phyloP scores from a whole-genome alignment of 2,113 vertebrate species.

The Lota lota region DNA sequence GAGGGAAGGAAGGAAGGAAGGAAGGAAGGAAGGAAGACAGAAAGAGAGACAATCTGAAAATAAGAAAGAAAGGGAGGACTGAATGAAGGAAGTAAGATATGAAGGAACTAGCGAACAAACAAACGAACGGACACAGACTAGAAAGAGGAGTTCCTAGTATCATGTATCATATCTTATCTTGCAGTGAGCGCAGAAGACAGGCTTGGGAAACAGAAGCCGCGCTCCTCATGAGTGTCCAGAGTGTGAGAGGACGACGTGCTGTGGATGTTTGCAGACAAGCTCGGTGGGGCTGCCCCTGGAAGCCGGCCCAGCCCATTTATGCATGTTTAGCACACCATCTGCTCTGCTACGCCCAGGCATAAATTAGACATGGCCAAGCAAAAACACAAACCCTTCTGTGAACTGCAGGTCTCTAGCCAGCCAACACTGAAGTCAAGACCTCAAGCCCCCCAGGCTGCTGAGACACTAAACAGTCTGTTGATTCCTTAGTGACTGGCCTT shows the following conservation, averaged over 20 bases:
- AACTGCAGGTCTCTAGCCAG: constrained; percentile 25
- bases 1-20: not conserved
- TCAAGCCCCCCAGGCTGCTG: constrained; percentile 26
- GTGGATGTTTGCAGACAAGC: constrained; percentile 59
- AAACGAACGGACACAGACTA: not conserved
- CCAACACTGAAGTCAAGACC: constrained; percentile 30
- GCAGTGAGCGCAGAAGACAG: constrained; percentile 16
- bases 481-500: too few species aligned
- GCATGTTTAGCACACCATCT: constrained; percentile 58
- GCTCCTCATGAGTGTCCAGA: constrained; percentile 39
- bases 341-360: constrained; percentile 49
- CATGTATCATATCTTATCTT: too few species aligned
- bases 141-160: not conserved
- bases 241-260: constrained; percentile 36
- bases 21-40: too few species aligned
- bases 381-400: constrained; percentile 43
- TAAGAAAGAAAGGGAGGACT: not conserved
- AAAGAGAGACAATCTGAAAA: not conserved
- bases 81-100: not conserved
- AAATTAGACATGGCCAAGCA: constrained; percentile 50
- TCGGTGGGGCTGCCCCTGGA: constrained; percentile 50
- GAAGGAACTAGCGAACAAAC: not conserved
- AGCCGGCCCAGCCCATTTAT: constrained; percentile 55
- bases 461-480: constrained; percentile 9
- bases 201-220: constrained; percentile 1